These are phyloP conservation scores for Chamaedrilus cognettii DNA, from an alignment of 2,888 invertebrate species.

Conservation along the genomic window DNA sequence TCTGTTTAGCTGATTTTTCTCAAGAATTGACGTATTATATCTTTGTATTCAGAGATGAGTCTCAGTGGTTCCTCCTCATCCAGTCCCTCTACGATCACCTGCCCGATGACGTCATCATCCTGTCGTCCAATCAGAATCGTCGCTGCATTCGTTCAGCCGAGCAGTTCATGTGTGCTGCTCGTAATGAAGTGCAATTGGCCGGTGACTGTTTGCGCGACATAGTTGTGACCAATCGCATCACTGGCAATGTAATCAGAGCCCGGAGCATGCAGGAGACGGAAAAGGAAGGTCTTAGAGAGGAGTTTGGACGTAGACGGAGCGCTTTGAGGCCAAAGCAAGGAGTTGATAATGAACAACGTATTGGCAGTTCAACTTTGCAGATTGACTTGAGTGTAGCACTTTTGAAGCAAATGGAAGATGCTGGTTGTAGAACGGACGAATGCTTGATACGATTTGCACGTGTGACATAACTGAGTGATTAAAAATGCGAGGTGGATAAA, in stretches of 20 bases:
- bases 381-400: no score
- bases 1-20: no score
- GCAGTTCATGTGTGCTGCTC: background rate
- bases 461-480: no score
- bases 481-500: no score
- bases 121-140: background rate
- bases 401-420: no score
- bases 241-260: background rate
- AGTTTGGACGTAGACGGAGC: no score
- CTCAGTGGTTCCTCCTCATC: background rate
- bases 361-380: no score
- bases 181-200: background rate
- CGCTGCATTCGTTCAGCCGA: background rate
- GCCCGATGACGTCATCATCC: background rate
- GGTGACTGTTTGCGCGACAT: background rate
- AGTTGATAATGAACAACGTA: no score
- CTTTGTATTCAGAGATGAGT: conserved; percentile 1
- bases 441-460: background rate
- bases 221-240: background rate
- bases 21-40: no score
- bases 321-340: no score
- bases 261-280: background rate
- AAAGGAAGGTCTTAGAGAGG: no score
- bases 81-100: conserved; percentile 1
- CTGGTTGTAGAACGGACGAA: background rate